Evolutionary conservation across 1,140 invertebrate genomes (phyloP).

Genomic region (Bombus picipes): DNA sequence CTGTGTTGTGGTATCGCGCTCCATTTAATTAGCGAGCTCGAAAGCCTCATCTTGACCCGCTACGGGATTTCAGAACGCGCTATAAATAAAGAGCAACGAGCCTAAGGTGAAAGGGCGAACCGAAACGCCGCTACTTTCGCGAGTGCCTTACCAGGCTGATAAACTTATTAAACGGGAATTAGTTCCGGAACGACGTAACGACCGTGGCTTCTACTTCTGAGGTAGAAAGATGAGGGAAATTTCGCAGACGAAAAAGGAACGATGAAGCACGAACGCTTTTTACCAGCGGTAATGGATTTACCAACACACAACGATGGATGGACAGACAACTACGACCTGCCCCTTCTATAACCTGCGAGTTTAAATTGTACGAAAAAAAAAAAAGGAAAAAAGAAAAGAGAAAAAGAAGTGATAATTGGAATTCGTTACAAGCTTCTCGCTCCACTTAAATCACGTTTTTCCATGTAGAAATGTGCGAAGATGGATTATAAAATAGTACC

Average conservation of each 20-base stretch:
- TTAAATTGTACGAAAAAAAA: slow-evolving; percentile 1
- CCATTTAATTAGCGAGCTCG: slow-evolving; percentile 64
- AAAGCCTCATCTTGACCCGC: slow-evolving; percentile 57
- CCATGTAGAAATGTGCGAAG: neutral
- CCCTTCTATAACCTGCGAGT: neutral
- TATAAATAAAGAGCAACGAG: slow-evolving; percentile 49
- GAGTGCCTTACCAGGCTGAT: slow-evolving; percentile 3
- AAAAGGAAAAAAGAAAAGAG: neutral
- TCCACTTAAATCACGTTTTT: neutral
- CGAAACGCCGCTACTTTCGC: slow-evolving; percentile 5
- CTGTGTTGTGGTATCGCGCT: slow-evolving; percentile 15
- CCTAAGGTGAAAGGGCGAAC: slow-evolving; percentile 1
- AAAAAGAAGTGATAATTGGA: neutral
- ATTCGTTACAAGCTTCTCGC: neutral
- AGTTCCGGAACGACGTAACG: slow-evolving; percentile 1
- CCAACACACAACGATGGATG: neutral
- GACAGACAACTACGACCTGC: neutral
- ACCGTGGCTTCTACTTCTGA: neutral
- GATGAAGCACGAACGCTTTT: slow-evolving; percentile 1
- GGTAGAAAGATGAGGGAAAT: neutral
- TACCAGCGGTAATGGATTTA: slow-evolving; percentile 12
- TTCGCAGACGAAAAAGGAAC: neutral
- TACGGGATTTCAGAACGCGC: slow-evolving; percentile 46
- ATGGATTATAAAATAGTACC: neutral
- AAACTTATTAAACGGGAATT: slow-evolving; percentile 28